Evolutionary conservation across 2,888 invertebrate genomes (phyloP).

Genomic region (Amiota minor): DNA sequence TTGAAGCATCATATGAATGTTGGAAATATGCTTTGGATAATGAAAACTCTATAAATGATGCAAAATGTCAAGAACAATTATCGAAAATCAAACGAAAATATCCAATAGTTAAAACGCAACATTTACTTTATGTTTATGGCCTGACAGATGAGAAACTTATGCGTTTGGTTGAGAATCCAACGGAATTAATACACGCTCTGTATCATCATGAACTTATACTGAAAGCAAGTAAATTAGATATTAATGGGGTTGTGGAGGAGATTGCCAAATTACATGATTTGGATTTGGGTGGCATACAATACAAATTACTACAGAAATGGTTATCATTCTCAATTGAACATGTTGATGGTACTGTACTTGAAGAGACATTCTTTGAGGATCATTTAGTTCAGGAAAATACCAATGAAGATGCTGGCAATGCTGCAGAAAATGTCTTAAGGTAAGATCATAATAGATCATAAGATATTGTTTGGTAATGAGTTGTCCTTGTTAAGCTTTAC

Average conservation of each 20-base stretch:
- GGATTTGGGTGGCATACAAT: slow-evolving; percentile 67
- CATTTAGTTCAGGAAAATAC: slow-evolving; percentile 53
- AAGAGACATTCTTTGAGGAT: slow-evolving; percentile 72
- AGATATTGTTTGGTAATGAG: background rate
- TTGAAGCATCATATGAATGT: slow-evolving; percentile 72
- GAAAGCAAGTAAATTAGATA: slow-evolving; percentile 68
- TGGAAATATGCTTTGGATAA: slow-evolving; percentile 69
- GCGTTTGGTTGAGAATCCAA: slow-evolving; percentile 69
- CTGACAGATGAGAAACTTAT: slow-evolving; percentile 70
- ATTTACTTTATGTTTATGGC: slow-evolving; percentile 69
- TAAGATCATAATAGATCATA: slow-evolving; percentile 27
- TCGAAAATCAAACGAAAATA: slow-evolving; percentile 71
- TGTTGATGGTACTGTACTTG: slow-evolving; percentile 62
- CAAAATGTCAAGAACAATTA: slow-evolving; percentile 66
- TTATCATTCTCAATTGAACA: slow-evolving; percentile 64
- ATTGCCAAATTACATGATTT: slow-evolving; percentile 68
- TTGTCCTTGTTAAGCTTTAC: background rate
- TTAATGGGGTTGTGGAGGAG: slow-evolving; percentile 70
- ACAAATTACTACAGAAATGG: slow-evolving; percentile 71
- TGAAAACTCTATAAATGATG: slow-evolving; percentile 54
- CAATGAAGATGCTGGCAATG: slow-evolving; percentile 47
- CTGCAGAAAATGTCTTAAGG: slow-evolving; percentile 68
- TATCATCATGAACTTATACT: slow-evolving; percentile 71
- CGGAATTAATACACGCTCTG: slow-evolving; percentile 67
- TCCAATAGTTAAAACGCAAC: slow-evolving; percentile 72